A percentile compares a stretch with the other conserved stretches of the same genome.
These are phyloP conservation scores for Macrostomum lignano DNA, from an alignment of 1,140 invertebrate genomes.

Conservation along the genomic window DNA sequence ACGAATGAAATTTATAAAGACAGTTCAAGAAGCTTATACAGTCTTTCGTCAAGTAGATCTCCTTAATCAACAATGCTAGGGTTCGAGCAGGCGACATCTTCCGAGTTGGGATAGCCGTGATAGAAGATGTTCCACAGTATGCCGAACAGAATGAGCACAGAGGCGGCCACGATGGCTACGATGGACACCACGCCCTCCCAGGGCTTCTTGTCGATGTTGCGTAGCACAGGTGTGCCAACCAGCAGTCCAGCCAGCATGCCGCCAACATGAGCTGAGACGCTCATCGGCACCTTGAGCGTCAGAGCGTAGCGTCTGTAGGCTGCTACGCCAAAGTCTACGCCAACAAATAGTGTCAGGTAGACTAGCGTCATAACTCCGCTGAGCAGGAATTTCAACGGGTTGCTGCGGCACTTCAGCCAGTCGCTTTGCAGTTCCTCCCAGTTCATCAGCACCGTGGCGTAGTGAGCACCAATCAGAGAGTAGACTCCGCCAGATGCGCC, in stretches of 20 bases:
- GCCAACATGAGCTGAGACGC: conserved; percentile 19
- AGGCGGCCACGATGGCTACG: conserved; percentile 16
- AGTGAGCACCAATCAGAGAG: conserved; percentile 66
- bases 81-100: too few species aligned
- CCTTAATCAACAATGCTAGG: too few species aligned
- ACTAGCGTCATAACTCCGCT: conserved; percentile 2
- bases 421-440: conserved; percentile 7
- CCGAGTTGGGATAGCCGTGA: conserved; percentile 1
- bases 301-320: conserved; percentile 15
- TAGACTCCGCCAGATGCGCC: conserved; percentile 87
- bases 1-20: too few species aligned
- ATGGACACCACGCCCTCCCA: conserved; percentile 23
- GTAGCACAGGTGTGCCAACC: conserved; percentile 18
- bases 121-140: conserved; percentile 20
- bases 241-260: conserved; percentile 19
- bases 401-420: conserved; percentile 1
- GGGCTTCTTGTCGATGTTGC: conserved; percentile 17
- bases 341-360: conserved; percentile 8
- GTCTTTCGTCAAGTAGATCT: too few species aligned
- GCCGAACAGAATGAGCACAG: conserved; percentile 14
- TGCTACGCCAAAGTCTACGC: conserved; percentile 15
- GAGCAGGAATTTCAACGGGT: background rate
- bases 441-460: conserved; percentile 60
- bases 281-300: conserved; percentile 9
- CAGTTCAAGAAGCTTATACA: too few species aligned